Base-by-base conservation (phyloP, 2,888 invertebrate species). In the Meghimatium bilineatum region DNA sequence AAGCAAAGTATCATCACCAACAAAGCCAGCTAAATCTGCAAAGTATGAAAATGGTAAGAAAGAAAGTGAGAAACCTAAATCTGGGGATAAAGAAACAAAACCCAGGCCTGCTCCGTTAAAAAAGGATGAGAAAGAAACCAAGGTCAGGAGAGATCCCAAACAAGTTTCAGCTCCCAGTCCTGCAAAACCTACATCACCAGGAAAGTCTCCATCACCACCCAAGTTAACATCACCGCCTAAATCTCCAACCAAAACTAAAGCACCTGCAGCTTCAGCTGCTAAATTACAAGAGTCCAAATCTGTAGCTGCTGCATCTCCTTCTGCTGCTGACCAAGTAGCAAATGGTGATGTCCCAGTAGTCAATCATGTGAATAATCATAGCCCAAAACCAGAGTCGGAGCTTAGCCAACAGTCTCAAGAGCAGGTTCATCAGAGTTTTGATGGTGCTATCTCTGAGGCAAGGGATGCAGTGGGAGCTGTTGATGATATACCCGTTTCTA, bases 21-120 rank as follows among this genome's bases (percentile, higher is more conserved):
- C 80, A 14, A 84, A 84, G 38, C 29, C 82, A 34, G 67, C 52
- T 3, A 91, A 89, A 79, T 79, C 84, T 34, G 80, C 80, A 32
- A 89, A 87, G 85, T 90, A 90, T 83, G 90, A 89, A 86, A 88
- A 84, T 69, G 89, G 89, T 85, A 91, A 90, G 86, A 86, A 80
- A 44, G 82, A 85, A 82, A 83, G 79, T 60, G 87, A 84, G 87
- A 90, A 85, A 79, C 85, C 83, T 26, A 85, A 85, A 63, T 14
- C 71, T 38, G 85, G 87, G 38, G 89, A 89, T 63, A 89, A 89
- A 80, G 86, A 87, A 66, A 88, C 80, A 26, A 82, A 67, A 69
- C 67, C 66, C n/a, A 76, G 32, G 52, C 17, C 82, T 56, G 77
- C 32, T n/a, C 26, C 74, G 63, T 32, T 23, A 34, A 81, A 88